phyloP scores from a whole-genome alignment of 2,113 vertebrate genomes.

The Stegostoma tigrinum region DNA sequence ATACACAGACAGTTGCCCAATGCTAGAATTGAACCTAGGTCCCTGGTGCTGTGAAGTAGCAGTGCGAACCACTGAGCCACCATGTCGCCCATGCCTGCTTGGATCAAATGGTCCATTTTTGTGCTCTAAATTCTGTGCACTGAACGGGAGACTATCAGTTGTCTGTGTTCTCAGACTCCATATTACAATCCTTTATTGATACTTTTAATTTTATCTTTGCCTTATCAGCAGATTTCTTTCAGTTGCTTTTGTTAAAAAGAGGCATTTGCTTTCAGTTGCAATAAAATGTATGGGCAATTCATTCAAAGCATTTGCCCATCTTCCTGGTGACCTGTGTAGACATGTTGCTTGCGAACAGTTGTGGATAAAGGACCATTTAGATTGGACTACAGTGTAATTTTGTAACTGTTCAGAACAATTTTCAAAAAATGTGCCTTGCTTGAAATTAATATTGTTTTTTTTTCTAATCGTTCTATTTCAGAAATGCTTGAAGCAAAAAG shows the following conservation, averaged over 20 bases:
- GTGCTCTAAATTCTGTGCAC: not conserved
- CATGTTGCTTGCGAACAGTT: not conserved
- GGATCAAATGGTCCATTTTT: not conserved
- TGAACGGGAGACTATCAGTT: not conserved
- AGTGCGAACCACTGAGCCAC: too few relatives aligned
- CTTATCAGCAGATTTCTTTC: not conserved
- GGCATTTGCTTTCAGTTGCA: not conserved
- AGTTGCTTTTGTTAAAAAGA: not conserved
- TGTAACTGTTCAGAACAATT: not conserved
- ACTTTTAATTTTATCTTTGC: not conserved
- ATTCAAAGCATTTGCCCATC: not conserved
- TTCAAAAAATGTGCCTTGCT: not conserved
- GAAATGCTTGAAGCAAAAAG: slow-evolving; percentile 54
- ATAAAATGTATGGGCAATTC: not conserved
- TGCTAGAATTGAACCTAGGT: too few relatives aligned
- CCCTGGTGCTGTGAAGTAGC: too few relatives aligned
- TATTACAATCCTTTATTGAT: not conserved
- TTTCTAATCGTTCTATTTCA: slow-evolving; percentile 43
- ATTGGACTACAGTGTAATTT: not conserved
- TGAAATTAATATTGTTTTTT: slow-evolving; percentile 3
- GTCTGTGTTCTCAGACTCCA: not conserved
- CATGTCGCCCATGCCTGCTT: not conserved
- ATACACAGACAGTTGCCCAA: too few relatives aligned
- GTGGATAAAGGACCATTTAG: not conserved
- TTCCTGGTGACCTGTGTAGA: not conserved